These are phyloP conservation scores for Tigriopus japonicus DNA, from an alignment of 1,140 invertebrate species.

Conservation along the genomic window DNA sequence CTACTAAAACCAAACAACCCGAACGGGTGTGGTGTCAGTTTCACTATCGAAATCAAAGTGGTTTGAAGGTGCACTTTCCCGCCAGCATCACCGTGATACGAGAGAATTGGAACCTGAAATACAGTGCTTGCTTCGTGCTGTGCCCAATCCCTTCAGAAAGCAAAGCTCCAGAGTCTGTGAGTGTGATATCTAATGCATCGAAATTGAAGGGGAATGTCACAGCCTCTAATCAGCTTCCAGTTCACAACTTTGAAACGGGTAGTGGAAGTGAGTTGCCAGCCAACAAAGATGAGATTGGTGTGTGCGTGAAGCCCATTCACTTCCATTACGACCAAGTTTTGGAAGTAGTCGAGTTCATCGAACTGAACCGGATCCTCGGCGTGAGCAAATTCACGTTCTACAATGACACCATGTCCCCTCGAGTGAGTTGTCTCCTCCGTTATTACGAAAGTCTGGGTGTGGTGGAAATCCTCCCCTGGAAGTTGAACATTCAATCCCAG, in stretches of 20 bases:
- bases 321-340: slow-evolving; percentile 58
- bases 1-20: slow-evolving; percentile 45
- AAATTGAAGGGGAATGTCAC: slow-evolving; percentile 16
- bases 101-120: slow-evolving; percentile 85
- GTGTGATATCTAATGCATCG: slow-evolving; percentile 16
- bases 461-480: slow-evolving; percentile 67
- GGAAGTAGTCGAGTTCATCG: slow-evolving; percentile 77
- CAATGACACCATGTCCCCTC: slow-evolving; percentile 62
- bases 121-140: slow-evolving; percentile 71
- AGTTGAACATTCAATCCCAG: slow-evolving; percentile 67
- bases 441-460: slow-evolving; percentile 44
- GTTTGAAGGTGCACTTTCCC: slow-evolving; percentile 14
- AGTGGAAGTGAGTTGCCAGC: slow-evolving; percentile 17
- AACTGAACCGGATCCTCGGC: slow-evolving; percentile 65
- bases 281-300: slow-evolving; percentile 36
- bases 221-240: slow-evolving; percentile 36
- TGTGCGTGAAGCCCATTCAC: slow-evolving; percentile 87
- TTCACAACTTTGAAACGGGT: slow-evolving; percentile 26
- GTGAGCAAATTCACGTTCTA: slow-evolving; percentile 77
- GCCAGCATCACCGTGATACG: slow-evolving; percentile 45
- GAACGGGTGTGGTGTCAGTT: slow-evolving; percentile 61
- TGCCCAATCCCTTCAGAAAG: slow-evolving; percentile 29
- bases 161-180: slow-evolving; percentile 33
- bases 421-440: slow-evolving; percentile 43
- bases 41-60: slow-evolving; percentile 40